Evolutionary conservation across 2,888 invertebrate genomes (phyloP).

Genomic region (Notodonta ziczac): DNA sequence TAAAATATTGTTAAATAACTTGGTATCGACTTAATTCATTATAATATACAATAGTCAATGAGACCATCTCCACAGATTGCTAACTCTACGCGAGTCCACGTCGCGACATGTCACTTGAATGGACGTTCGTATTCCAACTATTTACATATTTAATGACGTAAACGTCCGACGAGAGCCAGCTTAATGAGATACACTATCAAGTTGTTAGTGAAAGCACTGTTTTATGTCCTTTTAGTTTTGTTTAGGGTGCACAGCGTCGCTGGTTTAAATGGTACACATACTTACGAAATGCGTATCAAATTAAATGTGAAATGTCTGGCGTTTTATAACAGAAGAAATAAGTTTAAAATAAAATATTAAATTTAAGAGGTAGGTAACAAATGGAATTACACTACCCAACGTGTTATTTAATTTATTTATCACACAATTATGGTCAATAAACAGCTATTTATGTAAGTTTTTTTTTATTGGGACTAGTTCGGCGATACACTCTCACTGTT

Average conservation of each 20-base stretch:
- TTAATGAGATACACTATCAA: conserved; percentile 76
- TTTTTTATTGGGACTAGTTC: no score
- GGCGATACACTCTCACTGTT: no score
- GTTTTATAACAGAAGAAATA: not conserved
- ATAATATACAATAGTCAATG: not conserved
- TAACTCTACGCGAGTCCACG: conserved; percentile 55
- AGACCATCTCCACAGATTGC: conserved; percentile 42
- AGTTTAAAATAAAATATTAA: no score
- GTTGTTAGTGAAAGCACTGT: conserved; percentile 45
- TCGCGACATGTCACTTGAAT: conserved; percentile 77
- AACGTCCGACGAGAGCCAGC: conserved; percentile 64
- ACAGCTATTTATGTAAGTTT: no score
- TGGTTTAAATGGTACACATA: conserved; percentile 6
- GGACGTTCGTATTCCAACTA: conserved; percentile 76
- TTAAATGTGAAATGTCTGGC: not conserved
- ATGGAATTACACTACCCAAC: no score
- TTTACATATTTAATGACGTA: conserved; percentile 82
- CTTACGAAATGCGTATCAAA: conserved; percentile 2
- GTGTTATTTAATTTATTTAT: no score
- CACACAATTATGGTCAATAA: no score
- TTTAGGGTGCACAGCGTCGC: not conserved
- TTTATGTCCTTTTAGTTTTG: conserved; percentile 7
- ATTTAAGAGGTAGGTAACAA: no score
- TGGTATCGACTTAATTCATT: conserved; percentile 13
- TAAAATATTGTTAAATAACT: not conserved